Percentiles rank a stretch among this genome's conserved stretches.
These are phyloP conservation scores for Diadema setosum DNA, from an alignment of 35 echinoderm and acorn worm species.

Conservation along the genomic window DNA sequence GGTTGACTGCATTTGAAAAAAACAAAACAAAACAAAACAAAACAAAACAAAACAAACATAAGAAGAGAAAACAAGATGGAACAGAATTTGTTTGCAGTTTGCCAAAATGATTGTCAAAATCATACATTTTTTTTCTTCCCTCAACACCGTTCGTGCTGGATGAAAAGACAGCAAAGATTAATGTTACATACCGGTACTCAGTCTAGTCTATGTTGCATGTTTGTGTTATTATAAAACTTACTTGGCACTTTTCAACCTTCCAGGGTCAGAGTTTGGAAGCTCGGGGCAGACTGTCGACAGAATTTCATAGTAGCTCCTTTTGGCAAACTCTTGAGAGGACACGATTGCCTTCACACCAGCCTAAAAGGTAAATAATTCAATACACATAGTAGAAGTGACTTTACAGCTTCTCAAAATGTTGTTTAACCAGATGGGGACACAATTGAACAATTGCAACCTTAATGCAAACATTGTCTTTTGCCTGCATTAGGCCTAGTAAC, in stretches of 20 bases:
- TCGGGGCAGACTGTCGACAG: slow-evolving; percentile 74
- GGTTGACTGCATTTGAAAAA: too few relatives aligned
- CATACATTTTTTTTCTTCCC: too few relatives aligned
- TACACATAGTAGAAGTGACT: background rate
- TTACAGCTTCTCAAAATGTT: too few relatives aligned
- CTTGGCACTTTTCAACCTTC: background rate
- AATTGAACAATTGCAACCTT: too few relatives aligned
- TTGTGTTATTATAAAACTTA: background rate
- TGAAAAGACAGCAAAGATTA: background rate
- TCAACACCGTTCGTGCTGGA: background rate
- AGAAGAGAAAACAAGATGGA: too few relatives aligned
- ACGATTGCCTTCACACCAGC: slow-evolving; percentile 33
- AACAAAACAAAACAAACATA: too few relatives aligned
- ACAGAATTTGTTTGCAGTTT: too few relatives aligned
- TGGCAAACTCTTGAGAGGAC: slow-evolving; percentile 58
- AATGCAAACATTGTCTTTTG: too few relatives aligned
- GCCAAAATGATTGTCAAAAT: too few relatives aligned
- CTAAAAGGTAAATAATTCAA: background rate
- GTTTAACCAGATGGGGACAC: too few relatives aligned
- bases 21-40: too few relatives aligned
- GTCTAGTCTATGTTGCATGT: background rate
- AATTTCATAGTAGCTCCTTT: slow-evolving; percentile 76
- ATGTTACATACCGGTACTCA: background rate
- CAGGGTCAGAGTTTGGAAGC: background rate
- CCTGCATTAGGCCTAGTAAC: too few relatives aligned